Conservation (phyloP, 2,888 invertebrate species). For the Rhagonycha lutea region DNA sequence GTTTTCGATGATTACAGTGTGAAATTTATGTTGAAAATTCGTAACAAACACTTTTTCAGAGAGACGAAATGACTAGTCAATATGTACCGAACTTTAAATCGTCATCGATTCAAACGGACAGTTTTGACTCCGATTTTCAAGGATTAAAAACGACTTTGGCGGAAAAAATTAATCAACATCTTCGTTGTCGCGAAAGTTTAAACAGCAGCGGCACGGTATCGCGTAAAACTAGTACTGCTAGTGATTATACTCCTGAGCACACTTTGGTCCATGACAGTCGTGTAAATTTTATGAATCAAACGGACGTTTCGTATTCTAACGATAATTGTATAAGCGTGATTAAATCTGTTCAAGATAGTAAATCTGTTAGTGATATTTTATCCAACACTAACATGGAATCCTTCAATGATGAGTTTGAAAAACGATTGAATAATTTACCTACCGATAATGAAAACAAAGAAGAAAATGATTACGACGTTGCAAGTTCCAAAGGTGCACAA, state of each 20-base stretch:
- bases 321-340: constrained; percentile 41
- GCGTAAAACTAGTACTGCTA: constrained; percentile 63
- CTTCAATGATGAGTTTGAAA: neutral
- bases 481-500: constrained; percentile 40
- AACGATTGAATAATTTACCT: neutral
- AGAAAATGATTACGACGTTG: constrained; percentile 1
- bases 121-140: constrained; percentile 38
- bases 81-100: constrained; percentile 22
- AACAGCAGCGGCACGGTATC: constrained; percentile 57
- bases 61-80: constrained; percentile 47
- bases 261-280: constrained; percentile 50
- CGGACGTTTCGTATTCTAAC: constrained; percentile 42
- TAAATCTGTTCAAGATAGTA: constrained; percentile 39
- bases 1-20: neutral
- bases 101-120: constrained; percentile 34
- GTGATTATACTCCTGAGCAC: constrained; percentile 62
- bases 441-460: neutral
- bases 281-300: constrained; percentile 32
- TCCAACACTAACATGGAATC: constrained; percentile 16
- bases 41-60: constrained; percentile 33
- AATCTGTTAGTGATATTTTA: constrained; percentile 34
- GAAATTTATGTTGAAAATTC: neutral
- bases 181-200: constrained; percentile 50
- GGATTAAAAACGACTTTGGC: constrained; percentile 48
- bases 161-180: constrained; percentile 48